Percentiles rank a stretch among this genome's conserved stretches.
These are phyloP conservation scores for Mythimna vitellina DNA, from an alignment of 2,888 invertebrate genomes.

Conservation along the genomic window DNA sequence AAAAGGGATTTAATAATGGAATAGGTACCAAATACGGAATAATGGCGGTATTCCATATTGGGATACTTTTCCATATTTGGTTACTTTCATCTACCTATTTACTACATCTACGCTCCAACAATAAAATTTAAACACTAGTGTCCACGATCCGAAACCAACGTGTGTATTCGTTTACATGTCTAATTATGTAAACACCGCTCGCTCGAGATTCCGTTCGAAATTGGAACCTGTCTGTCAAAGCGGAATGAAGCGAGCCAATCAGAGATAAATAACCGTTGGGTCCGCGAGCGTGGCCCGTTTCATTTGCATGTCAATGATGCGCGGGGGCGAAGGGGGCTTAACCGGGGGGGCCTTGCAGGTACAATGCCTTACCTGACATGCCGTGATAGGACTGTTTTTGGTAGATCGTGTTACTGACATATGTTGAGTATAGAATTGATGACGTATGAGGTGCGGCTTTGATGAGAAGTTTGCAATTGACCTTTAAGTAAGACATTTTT, in stretches of 20 bases:
- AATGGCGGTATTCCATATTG: too few species aligned
- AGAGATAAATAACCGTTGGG: slow-evolving; percentile 88
- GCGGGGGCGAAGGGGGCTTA: slow-evolving; percentile 64
- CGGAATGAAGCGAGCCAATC: slow-evolving; percentile 89
- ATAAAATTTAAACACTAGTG: slow-evolving; percentile 30
- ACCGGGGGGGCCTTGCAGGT: slow-evolving; percentile 65
- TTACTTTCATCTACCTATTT: too few species aligned
- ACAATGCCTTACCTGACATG: slow-evolving; percentile 82
- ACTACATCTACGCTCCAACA: slow-evolving; percentile 2
- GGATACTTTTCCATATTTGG: too few species aligned
- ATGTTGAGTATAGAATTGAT: slow-evolving; percentile 16
- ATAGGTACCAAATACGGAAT: too few species aligned
- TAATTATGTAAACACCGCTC: slow-evolving; percentile 80
- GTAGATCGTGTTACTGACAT: slow-evolving; percentile 52
- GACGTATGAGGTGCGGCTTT: slow-evolving; percentile 6
- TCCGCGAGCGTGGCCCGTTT: slow-evolving; percentile 83
- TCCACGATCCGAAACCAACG: slow-evolving; percentile 52
- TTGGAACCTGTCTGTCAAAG: slow-evolving; percentile 87
- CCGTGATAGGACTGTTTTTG: slow-evolving; percentile 67
- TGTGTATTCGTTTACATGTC: slow-evolving; percentile 72
- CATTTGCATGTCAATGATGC: slow-evolving; percentile 88
- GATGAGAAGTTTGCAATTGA: background rate
- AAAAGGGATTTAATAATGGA: too few species aligned
- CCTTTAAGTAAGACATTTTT: background rate
- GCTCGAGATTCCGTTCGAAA: slow-evolving; percentile 78